Base-by-base conservation (phyloP, 2,888 invertebrate genomes). In the Melanophora roralis region DNA sequence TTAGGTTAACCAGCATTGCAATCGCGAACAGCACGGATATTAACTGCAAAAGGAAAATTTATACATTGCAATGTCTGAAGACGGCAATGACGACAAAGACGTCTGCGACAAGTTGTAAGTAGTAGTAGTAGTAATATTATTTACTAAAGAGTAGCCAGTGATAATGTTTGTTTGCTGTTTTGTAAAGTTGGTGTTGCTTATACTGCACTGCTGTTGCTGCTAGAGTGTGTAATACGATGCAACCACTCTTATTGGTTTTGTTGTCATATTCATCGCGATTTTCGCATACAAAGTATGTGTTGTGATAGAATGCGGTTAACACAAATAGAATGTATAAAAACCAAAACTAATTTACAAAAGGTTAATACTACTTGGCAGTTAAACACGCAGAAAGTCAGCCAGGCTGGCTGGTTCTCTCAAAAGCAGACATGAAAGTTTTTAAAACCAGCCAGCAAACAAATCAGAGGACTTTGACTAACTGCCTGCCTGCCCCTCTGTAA, bases 271-370 rank as follows among this genome's bases (percentile, higher is more conserved):
- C 77, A 79, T 73, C 76, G 83, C 81, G 51, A 49, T 62, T 77
- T 84, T 80, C 78, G 79, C 68, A 80, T 72, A 80, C 80, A 76
- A 80, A 80, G 76, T 76, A 80, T 76, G 80, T 80, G 80, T 80
- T 80, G 80, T 76, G 76, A 80, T 76, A 80, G 76, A 80, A 76
- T 76, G 80, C 80, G 80, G 80, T 80, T 77, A 76, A 80, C 77
- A 80, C 76, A 77, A 80, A 80, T 77, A 76, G 76, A 80, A 77
- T 76, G 76, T 76, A 80, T 76, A 80, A 76, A 80, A 80, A 80
- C 80, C 76, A 80, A 80, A 80, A 76, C 80, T 80, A 80, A 80
- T 80, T 80, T 80, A 76, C 80, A 72, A 80, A 80, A 80, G 80
- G 80, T 80, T 80, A 80, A 80, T 80, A 80, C 80, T 78, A 69